These are phyloP conservation scores for Scomber scombrus DNA, from an alignment of 2,113 vertebrate genomes.

Conservation along the genomic window DNA sequence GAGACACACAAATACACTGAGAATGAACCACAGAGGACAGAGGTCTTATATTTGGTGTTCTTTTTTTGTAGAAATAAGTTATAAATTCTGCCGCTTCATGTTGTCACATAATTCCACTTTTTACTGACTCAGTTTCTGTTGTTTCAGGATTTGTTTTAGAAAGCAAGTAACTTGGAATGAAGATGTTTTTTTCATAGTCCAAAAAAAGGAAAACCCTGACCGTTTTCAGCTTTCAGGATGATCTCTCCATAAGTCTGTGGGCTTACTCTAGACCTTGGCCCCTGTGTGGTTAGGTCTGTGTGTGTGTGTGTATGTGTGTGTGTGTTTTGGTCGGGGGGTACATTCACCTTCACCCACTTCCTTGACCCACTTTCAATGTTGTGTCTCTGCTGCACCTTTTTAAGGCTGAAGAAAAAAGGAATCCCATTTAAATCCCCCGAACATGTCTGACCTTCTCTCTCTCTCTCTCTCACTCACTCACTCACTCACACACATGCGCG, in stretches of 20 bases:
- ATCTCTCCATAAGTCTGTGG: conserved; percentile 39
- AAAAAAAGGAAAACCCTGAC: neutral
- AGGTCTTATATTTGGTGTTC: neutral
- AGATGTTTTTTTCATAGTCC: neutral
- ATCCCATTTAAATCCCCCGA: conserved; percentile 66
- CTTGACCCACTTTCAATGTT: conserved; percentile 74
- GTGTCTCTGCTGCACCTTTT: conserved; percentile 59
- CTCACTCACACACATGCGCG: conserved; percentile 30
- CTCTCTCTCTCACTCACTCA: conserved; percentile 15
- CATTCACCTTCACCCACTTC: conserved; percentile 75
- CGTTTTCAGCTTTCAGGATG: conserved; percentile 6
- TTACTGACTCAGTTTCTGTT: neutral
- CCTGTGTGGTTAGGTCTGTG: neutral
- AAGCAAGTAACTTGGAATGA: too few species aligned
- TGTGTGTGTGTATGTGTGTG: conserved; percentile 43
- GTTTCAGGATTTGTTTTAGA: neutral
- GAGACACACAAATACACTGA: neutral
- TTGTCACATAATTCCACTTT: neutral
- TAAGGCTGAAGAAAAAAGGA: conserved; percentile 60
- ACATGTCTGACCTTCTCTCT: conserved; percentile 66
- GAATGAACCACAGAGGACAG: neutral
- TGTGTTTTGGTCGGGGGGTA: conserved; percentile 16
- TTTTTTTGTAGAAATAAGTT: neutral
- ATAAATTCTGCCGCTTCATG: neutral
- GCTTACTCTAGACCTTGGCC: conserved; percentile 17